Base-by-base conservation (phyloP, 2,888 invertebrate genomes). In the Epiblema foenella region DNA sequence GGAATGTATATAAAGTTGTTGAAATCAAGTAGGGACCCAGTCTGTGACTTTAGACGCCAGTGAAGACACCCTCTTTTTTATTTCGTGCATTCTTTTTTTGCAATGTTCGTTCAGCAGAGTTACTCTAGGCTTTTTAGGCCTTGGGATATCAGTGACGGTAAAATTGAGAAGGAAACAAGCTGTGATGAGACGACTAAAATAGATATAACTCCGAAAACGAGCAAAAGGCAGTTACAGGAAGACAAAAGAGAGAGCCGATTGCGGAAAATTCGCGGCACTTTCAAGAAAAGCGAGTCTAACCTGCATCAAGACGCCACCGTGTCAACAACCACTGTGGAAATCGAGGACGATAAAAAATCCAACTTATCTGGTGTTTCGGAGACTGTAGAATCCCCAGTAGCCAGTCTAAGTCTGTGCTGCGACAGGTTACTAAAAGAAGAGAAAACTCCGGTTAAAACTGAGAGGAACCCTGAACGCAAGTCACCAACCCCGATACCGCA, bases 121-220 rank as follows among this genome's bases (percentile, higher is more conserved):
- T 91, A 89, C 74, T 94, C 94, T 56, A 92, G 95, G 78, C 87
- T 95, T 20, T 95, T 95, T 79, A 93, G 95, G 77, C 95, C 95
- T 69, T 95, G 95, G 95, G 95, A 95, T 83, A 89, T 89, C 74
- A 91, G 89, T 89, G 90, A 87, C 62, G 83, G 77, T 69, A 66
- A 86, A 74, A 77, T 79, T 20, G 73, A 75, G 59, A 59, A 68
- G 73, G 67, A 62, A 75, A 73, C 77, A 75, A 78, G 72, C 56
- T 74, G 81, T 81, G 81, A 80, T 73, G 77, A 77, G 60, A 78
- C 52, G 10, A 74, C 71, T 18, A 77, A 76, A 52, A 69, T 80
- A 73, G 78, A 81, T 60, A 73, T 74, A 49, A 82, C 85, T 29
- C 72, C 74, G 0, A 84, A 81, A 72, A 70, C 68, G 0, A 88